Evolutionary conservation across 2,113 vertebrate genomes (phyloP).

Genomic region (Hyperopisus bebe): DNA sequence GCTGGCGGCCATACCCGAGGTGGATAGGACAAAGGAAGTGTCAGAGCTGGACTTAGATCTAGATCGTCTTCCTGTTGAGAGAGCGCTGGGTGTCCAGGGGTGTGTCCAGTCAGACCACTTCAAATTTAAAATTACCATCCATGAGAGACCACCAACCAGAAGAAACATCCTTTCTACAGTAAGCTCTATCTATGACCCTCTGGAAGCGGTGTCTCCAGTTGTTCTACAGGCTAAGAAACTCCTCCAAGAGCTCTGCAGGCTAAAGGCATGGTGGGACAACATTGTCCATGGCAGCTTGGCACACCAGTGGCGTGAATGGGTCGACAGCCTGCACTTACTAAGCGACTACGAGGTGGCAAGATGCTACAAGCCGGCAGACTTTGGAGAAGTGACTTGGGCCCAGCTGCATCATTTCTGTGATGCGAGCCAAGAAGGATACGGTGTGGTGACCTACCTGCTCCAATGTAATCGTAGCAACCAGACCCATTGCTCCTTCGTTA

Average conservation of each 20-base stretch:
- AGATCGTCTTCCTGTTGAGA: slow-evolving; percentile 9
- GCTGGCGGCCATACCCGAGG: not conserved
- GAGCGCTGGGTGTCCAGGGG: slow-evolving; percentile 17
- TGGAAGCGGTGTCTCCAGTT: not conserved
- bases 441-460: not conserved
- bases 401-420: slow-evolving; percentile 17
- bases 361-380: not conserved
- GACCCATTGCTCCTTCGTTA: not conserved
- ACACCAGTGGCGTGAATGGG: not conserved
- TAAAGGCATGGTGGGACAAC: slow-evolving; percentile 6
- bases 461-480: not conserved
- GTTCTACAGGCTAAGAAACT: slow-evolving; percentile 8
- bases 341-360: not conserved
- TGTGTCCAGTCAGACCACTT: slow-evolving; percentile 18
- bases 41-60: not conserved
- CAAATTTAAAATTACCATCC: not conserved
- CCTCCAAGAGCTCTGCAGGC: slow-evolving; percentile 15
- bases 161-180: slow-evolving; percentile 4
- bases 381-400: not conserved
- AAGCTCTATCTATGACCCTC: slow-evolving; percentile 11
- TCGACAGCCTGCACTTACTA: not conserved
- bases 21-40: not conserved
- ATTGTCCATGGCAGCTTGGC: too few species aligned
- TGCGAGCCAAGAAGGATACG: not conserved
- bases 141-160: not conserved